These are phyloP conservation scores for Pitangus sulphuratus DNA, from an alignment of 2,797 vertebrate species.

Conservation along the genomic window DNA sequence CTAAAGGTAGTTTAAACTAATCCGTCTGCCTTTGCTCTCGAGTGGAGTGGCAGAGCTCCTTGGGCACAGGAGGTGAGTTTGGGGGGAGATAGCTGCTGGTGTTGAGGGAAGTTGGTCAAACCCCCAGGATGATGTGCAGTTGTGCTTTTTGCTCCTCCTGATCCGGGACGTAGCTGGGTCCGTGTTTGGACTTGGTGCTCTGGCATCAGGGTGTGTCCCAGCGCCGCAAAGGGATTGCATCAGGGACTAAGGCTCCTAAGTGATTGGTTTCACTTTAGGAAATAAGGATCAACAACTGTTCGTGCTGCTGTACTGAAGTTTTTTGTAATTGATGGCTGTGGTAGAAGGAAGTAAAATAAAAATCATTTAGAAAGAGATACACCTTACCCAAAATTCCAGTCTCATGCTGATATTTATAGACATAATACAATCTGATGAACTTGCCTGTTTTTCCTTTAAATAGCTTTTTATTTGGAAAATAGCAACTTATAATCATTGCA, in stretches of 20 bases:
- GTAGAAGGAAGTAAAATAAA: not conserved
- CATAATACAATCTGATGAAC: not conserved
- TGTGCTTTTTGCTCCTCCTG: not conserved
- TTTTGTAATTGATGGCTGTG: not conserved
- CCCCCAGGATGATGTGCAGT: fast-evolving
- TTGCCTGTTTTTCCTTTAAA: not conserved
- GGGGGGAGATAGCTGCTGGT: not conserved
- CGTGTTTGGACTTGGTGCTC: not conserved
- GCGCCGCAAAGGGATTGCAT: too few species aligned
- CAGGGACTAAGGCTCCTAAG: not conserved
- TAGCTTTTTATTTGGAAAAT: not conserved
- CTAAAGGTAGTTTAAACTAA: not conserved
- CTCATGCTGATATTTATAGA: not conserved
- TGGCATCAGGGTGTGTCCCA: not conserved
- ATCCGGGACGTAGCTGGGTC: fast-evolving
- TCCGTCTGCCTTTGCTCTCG: not conserved
- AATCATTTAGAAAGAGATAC: not conserved
- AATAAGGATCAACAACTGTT: not conserved
- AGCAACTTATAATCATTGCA: not conserved
- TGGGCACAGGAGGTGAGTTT: not conserved
- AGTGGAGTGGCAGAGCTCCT: not conserved
- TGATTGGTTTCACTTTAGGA: not conserved
- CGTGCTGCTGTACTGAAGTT: not conserved
- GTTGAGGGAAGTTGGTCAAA: not conserved
- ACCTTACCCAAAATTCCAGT: not conserved